phyloP scores from a whole-genome alignment of 1,140 invertebrate genomes.

The Papilio helenus region DNA sequence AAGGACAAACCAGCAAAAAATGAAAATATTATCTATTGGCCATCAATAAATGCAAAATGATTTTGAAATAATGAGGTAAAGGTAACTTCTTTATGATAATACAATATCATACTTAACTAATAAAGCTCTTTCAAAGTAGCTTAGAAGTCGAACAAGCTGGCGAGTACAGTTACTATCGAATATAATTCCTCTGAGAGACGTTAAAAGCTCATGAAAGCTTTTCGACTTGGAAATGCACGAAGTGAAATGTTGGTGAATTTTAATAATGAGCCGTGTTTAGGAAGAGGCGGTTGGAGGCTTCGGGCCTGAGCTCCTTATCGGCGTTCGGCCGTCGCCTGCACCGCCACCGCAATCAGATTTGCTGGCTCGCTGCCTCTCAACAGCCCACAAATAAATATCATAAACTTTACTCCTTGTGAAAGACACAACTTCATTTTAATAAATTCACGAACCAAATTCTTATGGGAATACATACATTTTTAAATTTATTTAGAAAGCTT shows the following conservation, averaged over 20 bases:
- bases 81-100: not conserved
- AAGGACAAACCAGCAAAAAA: not conserved
- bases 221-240: slow-evolving; percentile 43
- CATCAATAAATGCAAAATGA: not conserved
- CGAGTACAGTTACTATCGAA: not conserved
- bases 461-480: not conserved
- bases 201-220: slow-evolving; percentile 40
- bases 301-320: slow-evolving; percentile 51
- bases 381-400: slow-evolving; percentile 36
- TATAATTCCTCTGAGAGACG: slow-evolving; percentile 27
- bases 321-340: slow-evolving; percentile 43
- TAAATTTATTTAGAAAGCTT: too few species aligned
- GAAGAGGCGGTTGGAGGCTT: slow-evolving; percentile 31
- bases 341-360: slow-evolving; percentile 51
- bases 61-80: not conserved
- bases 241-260: slow-evolving; percentile 45
- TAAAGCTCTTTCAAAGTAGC: slow-evolving; percentile 9
- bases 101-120: not conserved
- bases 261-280: slow-evolving; percentile 44
- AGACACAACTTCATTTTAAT: slow-evolving; percentile 11
- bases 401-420: slow-evolving; percentile 15
- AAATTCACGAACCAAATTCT: slow-evolving; percentile 5
- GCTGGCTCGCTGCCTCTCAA: slow-evolving; percentile 38
- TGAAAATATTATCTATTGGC: too few species aligned
- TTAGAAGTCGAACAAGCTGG: slow-evolving; percentile 8